Evolutionary conservation across 2,888 invertebrate species (phyloP), one percentile per base, ranked within the genome.

Genomic region (Cantharis flavilabris): DNA sequence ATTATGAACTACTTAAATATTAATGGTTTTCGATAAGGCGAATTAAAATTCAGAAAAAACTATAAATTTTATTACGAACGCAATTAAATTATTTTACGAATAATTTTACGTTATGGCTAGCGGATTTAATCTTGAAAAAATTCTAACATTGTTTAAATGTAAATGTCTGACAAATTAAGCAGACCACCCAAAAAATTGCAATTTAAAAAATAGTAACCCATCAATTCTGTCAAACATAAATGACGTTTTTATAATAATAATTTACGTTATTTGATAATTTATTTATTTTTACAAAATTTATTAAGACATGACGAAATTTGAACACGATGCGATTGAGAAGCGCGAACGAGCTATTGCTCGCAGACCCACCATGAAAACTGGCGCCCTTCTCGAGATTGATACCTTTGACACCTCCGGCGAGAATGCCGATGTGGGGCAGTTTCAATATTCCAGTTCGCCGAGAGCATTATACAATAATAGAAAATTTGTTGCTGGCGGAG

Each of bases 381-480:
- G 76, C 72, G 72, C 73, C n/a, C 13, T 77, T 16, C 64, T 79
- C n/a, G 72, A 75, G 67, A 75, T 79, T 10, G 70, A 70, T 10
- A 49, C 74, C 1, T 26, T 63, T 18, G 73, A 76, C 5, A 73
- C 76, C 11, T 16, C 14, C 3, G 14, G 62, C 23, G 63, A 72
- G 16, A 28, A 70, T 5, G 49, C 7, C 10, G 16, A 33, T 0
- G 69, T 76, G 14, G 30, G 64, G 14, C 49, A 73, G 14, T 80
- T 71, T 83, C 91, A 91, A 76, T 92, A 91, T 88, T 90, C 91
- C 85, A 92, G 91, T 87, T 90, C 91, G n/a, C 92, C 92, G 7
- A 86, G 91, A 71, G 92, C 91, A 10, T 88, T 92, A 65, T 91
- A 91, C 87, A 90, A 90, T 85, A 92, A 92, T 84, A 88, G 88